Base-by-base conservation (phyloP, 2,113 vertebrate genomes). In the Trogon surrucura region DNA sequence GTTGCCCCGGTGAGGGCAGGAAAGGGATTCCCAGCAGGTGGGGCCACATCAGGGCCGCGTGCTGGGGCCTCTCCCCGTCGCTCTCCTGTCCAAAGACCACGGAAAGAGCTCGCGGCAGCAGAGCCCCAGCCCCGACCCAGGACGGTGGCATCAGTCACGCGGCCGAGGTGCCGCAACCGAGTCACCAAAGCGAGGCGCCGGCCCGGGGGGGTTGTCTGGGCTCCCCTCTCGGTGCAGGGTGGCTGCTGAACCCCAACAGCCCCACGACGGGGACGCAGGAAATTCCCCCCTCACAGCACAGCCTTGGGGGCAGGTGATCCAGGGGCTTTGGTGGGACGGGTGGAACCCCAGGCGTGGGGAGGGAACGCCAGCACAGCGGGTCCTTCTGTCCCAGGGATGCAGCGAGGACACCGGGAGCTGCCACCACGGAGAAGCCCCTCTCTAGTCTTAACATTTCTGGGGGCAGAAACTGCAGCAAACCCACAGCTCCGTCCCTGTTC, bases 41-140 rank as follows among this genome's bases (percentile, higher is more conserved):
- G n/a, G 3, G 20, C 44, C 36, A 25, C 2, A 2, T 23, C 65
- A 30, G 21, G 34, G 38, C 11, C 0, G 0, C 0, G 5, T 17
- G 32, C 34, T 16, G 32, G 26, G 32, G 8, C 29, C 22, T 36
- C 38, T 36, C 41, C 2, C 6, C 9, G 5, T 32, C 27, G 5
- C 22, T 2, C 1, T 10, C 13, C 45, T 3, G 5, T 60, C 60
- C 88, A 73, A 74, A 64, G 36, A 20, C 18, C 71, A 41, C 30
- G 2, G 1, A 27, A 77, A 48, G 2, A 4, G 11, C 32, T 30
- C 1, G 1, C 0, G 1, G 44, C 7, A 14, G 30, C 14, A 0
- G 18, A 51, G 32, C 41, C 3, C 4, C 1, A 7, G 13, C 5
- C 15, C 9, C 16, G 16, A 23, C 21, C 19, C 10, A 23, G 23